Evolutionary conservation across 2,113 vertebrate genomes (phyloP).

Genomic region (human): GRCh38 chr12:104486001-104486500

Average conservation of each 20-base stretch:
- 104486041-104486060: background rate
- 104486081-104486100: background rate
- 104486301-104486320: background rate
- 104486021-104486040: background rate
- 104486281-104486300: background rate
- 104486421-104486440: background rate
- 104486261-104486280: background rate
- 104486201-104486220: background rate
- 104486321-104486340: background rate
- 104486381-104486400: background rate
- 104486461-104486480: background rate
- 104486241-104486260: background rate
- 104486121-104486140: background rate
- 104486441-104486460: background rate
- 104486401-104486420: background rate
- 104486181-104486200: slow-evolving; percentile 47
- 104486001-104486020: too few relatives aligned
- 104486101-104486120: background rate
- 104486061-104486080: background rate
- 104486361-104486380: background rate
- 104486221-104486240: background rate
- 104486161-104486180: slow-evolving; percentile 57
- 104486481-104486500: background rate
- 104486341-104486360: background rate
- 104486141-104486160: background rate